Evolutionary conservation across 2,888 invertebrate species (phyloP), one percentile per base, ranked within the genome.

Genomic region (Cheilosia scutellata): DNA sequence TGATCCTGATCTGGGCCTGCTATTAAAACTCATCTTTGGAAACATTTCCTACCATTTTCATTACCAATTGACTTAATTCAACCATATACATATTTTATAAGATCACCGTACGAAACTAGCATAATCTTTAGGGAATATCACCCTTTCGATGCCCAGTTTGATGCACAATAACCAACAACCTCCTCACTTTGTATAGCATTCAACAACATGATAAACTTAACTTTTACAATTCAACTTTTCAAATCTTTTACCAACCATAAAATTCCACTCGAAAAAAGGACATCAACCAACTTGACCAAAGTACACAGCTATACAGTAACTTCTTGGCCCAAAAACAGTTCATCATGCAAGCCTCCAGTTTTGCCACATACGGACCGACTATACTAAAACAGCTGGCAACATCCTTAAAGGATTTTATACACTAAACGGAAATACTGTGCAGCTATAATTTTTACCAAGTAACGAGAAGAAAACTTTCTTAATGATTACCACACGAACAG

Each of bases 401-500:
- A 63, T 82, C 66, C 82, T 72, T 58, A 42, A 71, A 65, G 60
- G 62, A 77, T 63, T 66, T 44, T 65, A 70, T 76, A 75, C 37
- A 70, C 51, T 49, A 79, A 76, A 58, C 51, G 72, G 42, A 33
- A 62, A 76, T 65, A 76, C 68, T 77, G 65, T 57, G 55, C 70
- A 71, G 33, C 57, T 44, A 72, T 76, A 71, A 75, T 78, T 74
- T 68, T 74, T 47, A 13, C 29, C 27, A 37, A 75, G 58, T 40
- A 58, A 27, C 9, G 31, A 51, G 49, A 75, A 31, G 58, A 60
- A 66, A 74, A 71, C 55, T 72, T 72, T 80, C 66, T 76, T 86
- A 86, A 86, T 86, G 86, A 82, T 86, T 82, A 77, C 72, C 86
- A 86, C 86, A 86, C 80, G 82, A 86, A 86, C 68, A 58, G 49